Evolutionary conservation across 2,888 invertebrate genomes (phyloP).

Genomic region (Pardosa pseudoannulata): DNA sequence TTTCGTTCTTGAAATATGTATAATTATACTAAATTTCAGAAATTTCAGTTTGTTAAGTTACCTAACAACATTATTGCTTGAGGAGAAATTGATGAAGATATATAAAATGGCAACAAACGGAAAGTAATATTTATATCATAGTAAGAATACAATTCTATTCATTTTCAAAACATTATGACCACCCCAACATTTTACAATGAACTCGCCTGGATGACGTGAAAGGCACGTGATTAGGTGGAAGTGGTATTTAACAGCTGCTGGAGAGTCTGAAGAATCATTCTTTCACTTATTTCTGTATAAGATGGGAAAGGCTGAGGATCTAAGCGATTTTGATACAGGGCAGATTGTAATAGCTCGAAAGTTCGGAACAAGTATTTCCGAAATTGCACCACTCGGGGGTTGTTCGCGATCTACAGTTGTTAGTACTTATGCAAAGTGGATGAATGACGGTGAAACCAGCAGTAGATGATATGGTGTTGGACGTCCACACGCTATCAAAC

Average conservation of each 20-base stretch:
- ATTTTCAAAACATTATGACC: slow-evolving; percentile 11
- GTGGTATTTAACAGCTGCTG: slow-evolving; percentile 19
- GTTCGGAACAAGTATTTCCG: not conserved
- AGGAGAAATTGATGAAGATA: too few relatives aligned
- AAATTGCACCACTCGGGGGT: not conserved
- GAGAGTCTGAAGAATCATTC: slow-evolving; percentile 5
- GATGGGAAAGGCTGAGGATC: not conserved
- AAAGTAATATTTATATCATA: too few relatives aligned
- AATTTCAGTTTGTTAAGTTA: too few relatives aligned
- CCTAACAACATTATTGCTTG: too few relatives aligned
- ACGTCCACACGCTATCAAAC: not conserved
- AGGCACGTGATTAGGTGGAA: not conserved
- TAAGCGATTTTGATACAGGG: not conserved
- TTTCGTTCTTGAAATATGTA: too few relatives aligned
- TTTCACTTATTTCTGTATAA: not conserved
- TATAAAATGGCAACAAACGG: too few relatives aligned
- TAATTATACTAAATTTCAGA: too few relatives aligned
- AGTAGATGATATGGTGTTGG: not conserved
- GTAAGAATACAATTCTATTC: too few relatives aligned
- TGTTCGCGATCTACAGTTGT: not conserved
- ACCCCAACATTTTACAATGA: slow-evolving; percentile 2
- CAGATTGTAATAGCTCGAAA: not conserved
- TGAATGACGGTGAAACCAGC: not conserved
- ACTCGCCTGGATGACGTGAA: not conserved
- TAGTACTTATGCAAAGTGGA: not conserved